Percentiles rank a stretch among this genome's conserved stretches.
These are phyloP conservation scores for Enteromius mattozi DNA, from an alignment of 2,797 vertebrate genomes.

Conservation along the genomic window DNA sequence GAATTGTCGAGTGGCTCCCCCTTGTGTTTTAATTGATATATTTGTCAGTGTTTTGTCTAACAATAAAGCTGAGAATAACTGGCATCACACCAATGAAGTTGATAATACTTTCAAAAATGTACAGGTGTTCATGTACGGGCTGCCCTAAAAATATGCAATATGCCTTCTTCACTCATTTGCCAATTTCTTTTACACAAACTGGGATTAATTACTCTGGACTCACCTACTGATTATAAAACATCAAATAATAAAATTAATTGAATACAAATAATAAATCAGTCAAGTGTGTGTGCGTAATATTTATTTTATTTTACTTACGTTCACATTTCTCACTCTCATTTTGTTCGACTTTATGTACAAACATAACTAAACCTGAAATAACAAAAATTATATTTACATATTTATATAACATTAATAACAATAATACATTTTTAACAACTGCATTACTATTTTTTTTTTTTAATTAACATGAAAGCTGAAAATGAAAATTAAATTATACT, in stretches of 20 bases:
- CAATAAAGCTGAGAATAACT: not conserved
- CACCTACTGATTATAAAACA: not conserved
- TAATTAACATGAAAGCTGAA: too few species aligned
- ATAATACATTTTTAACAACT: not conserved
- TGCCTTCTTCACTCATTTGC: not conserved
- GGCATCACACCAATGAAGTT: not conserved
- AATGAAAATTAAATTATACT: not conserved
- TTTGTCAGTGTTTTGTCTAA: not conserved
- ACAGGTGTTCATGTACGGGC: not conserved
- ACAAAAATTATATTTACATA: not conserved
- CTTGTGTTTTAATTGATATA: slow-evolving; percentile 66
- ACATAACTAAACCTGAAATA: not conserved
- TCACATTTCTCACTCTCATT: not conserved
- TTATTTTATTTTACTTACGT: not conserved
- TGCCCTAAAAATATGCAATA: not conserved
- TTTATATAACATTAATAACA: not conserved
- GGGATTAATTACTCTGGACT: not conserved
- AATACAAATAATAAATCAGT: not conserved
- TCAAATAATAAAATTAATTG: not conserved
- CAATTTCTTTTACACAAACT: not conserved
- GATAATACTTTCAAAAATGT: not conserved
- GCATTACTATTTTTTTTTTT: not conserved
- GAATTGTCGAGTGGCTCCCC: slow-evolving; percentile 72
- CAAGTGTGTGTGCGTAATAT: not conserved
- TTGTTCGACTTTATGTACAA: not conserved